These are phyloP conservation scores for Crotalus horridus DNA, from an alignment of 2,113 vertebrate genomes.

Conservation along the genomic window DNA sequence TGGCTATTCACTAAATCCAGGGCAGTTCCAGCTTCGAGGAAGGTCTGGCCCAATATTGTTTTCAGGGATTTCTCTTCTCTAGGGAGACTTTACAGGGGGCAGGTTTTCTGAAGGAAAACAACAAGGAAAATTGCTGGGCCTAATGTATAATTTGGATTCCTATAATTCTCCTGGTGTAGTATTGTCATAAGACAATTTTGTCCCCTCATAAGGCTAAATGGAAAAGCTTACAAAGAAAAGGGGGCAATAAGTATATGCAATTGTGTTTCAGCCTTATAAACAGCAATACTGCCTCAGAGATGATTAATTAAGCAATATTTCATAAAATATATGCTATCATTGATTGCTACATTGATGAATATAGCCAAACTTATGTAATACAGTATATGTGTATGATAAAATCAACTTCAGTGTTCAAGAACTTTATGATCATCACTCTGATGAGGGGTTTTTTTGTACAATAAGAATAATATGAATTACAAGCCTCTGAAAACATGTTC, in stretches of 20 bases:
- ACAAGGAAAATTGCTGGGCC: neutral
- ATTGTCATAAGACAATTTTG: neutral
- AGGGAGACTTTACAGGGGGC: neutral
- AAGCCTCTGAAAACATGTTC: neutral
- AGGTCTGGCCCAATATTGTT: neutral
- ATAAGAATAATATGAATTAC: neutral
- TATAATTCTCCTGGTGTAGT: neutral
- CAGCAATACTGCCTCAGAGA: neutral
- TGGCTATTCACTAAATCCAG: neutral
- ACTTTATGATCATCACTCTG: neutral
- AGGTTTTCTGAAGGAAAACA: neutral
- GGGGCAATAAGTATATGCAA: neutral
- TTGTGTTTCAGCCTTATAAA: neutral
- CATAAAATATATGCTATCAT: neutral
- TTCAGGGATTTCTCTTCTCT: neutral
- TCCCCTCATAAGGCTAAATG: neutral
- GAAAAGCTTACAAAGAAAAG: neutral
- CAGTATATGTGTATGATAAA: neutral
- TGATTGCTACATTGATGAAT: neutral
- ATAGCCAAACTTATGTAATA: neutral
- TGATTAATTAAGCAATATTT: neutral
- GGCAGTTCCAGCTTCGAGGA: neutral
- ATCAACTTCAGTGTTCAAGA: neutral
- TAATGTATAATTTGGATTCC: neutral
- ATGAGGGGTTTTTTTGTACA: neutral